Conservation (phyloP, 2,888 invertebrate species). For the Cantharis lateralis region DNA sequence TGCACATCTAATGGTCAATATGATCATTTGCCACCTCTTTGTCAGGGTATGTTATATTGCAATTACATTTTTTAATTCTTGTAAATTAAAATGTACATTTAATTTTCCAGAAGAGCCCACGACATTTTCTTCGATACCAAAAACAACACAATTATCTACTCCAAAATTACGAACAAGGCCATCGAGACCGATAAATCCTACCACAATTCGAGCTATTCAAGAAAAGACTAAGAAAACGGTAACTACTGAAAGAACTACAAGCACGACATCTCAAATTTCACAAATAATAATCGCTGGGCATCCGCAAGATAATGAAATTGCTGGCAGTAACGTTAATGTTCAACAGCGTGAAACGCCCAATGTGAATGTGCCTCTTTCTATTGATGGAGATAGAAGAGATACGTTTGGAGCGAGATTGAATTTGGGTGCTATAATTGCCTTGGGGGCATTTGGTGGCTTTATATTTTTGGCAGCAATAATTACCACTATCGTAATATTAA, state of each 20-base stretch:
- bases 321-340: slow-evolving; percentile 53
- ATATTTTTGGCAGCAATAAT: slow-evolving; percentile 88
- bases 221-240: slow-evolving; percentile 43
- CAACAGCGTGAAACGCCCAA: slow-evolving; percentile 69
- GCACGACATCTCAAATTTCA: slow-evolving; percentile 33
- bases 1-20: slow-evolving; percentile 81
- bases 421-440: slow-evolving; percentile 84
- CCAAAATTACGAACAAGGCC: slow-evolving; percentile 48
- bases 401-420: slow-evolving; percentile 73
- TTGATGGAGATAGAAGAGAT: slow-evolving; percentile 64
- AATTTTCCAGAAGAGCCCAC: slow-evolving; percentile 58
- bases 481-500: slow-evolving; percentile 85
- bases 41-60: slow-evolving; percentile 58
- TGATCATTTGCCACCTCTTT: slow-evolving; percentile 76
- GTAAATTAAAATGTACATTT: slow-evolving; percentile 10
- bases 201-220: slow-evolving; percentile 50
- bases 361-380: slow-evolving; percentile 69
- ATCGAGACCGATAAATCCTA: slow-evolving; percentile 53
- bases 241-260: slow-evolving; percentile 36
- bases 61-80: background rate
- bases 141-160: slow-evolving; percentile 43
- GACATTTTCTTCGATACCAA: slow-evolving; percentile 40
- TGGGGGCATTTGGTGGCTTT: slow-evolving; percentile 89
- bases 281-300: slow-evolving; percentile 56
- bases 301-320: slow-evolving; percentile 82